Conservation (phyloP, 2,113 vertebrate species). For the pig (Sus scrofa) region DNA sequence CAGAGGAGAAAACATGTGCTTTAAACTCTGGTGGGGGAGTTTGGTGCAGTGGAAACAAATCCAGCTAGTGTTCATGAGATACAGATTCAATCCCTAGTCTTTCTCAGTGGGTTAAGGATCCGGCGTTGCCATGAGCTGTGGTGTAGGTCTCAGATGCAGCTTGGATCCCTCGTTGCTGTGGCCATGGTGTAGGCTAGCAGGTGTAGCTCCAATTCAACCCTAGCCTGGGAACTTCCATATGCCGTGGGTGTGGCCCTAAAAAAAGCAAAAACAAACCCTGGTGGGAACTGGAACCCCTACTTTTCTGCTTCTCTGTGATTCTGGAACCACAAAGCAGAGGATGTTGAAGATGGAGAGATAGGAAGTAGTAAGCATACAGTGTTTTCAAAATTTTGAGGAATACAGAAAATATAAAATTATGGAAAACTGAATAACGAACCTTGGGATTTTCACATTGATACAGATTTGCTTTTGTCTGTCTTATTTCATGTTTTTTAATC, state of each 20-base stretch:
- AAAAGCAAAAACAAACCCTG: neutral
- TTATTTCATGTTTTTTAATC: constrained; percentile 16
- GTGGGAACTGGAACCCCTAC: neutral
- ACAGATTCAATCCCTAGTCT: too few species aligned
- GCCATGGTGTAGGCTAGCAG: too few species aligned
- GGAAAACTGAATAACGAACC: neutral
- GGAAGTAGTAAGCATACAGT: neutral
- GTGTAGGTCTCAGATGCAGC: too few species aligned
- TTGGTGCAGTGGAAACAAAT: too few species aligned
- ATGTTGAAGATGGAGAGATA: neutral
- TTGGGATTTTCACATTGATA: neutral
- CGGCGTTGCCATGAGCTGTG: too few species aligned
- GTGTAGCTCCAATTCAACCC: too few species aligned
- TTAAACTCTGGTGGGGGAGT: neutral
- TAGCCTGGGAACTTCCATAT: too few species aligned
- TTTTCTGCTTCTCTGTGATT: neutral
- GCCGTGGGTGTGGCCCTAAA: too few species aligned
- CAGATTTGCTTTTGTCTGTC: neutral
- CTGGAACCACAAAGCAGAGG: neutral
- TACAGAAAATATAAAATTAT: neutral
- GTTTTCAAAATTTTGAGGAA: neutral
- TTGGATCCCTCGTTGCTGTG: too few species aligned
- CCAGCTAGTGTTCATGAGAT: too few species aligned
- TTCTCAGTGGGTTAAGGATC: too few species aligned
- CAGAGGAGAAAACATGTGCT: neutral